Evolutionary conservation across 1,140 invertebrate species (phyloP), one percentile per base, ranked within the genome.

Genomic region (Lepidurus arcticus): DNA sequence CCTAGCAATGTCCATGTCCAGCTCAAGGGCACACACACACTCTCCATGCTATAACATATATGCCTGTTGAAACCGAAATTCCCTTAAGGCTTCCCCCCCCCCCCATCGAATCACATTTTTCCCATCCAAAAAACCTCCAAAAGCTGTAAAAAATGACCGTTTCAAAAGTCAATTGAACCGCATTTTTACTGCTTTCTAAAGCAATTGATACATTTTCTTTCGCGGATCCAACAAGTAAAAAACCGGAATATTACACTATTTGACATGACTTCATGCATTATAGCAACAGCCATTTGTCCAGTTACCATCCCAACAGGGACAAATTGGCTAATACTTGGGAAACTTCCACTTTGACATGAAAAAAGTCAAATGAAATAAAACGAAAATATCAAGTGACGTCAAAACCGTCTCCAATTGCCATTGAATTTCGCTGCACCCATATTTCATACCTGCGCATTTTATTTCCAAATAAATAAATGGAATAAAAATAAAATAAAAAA

Each of bases 11-110:
- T 65, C 53, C 53, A 16, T 65, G 53, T 7, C 53, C 13, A 65
- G 53, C 53, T 65, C 53, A 65, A 65, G 53, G 53, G 53, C 53
- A 65, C 16, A 65, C 53, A n/a, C 53, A 65, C 47, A 65, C 4
- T n/a, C 53, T n/a, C 53, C 21, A 4, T 65, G 53, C n/a, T 65
- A 7, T 65, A 5, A 4, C 6, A 21, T 4, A 65, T n/a, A 21
- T n/a, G 47, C 16, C 16, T 21, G 53, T 65, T 65, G 53, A 65
- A 65, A 65, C 53, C 53, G 7, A 21, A 65, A 65, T 21, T 21
- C 53, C 53, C 21, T 65, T 21, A 21, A 65, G 53, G 4, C 21
- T 5, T 21, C 7, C 21, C 21, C 47, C 8, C 21, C 8, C 21
- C 9, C 21, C 21, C 9, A 65, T n/a, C 10, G n/a, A 21, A n/a